phyloP scores from a whole-genome alignment of 2,797 vertebrate species.

The Oreochromis grahami region DNA sequence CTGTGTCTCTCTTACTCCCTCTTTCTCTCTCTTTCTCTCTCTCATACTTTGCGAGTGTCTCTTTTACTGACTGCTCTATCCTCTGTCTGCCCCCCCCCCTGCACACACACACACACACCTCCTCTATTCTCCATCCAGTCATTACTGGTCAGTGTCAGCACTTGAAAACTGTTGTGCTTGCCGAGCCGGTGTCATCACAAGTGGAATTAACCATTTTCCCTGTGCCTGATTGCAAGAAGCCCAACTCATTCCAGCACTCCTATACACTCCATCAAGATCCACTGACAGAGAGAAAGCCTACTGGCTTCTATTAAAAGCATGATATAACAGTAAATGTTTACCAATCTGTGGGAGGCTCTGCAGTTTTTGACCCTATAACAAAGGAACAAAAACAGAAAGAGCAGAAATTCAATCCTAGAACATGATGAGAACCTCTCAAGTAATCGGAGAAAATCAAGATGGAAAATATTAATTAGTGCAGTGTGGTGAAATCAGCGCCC shows the following conservation, averaged over 20 bases:
- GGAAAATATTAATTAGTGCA: background rate
- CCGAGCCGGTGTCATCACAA: constrained; percentile 82
- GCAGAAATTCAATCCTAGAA: background rate
- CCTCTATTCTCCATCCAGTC: constrained; percentile 81
- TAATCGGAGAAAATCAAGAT: background rate
- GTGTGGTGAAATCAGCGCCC: background rate
- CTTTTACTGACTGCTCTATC: constrained; percentile 64
- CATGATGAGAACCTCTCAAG: background rate
- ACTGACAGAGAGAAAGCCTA: constrained; percentile 53
- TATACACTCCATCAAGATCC: constrained; percentile 69
- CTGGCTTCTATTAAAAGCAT: constrained; percentile 59
- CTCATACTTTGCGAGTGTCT: constrained; percentile 69
- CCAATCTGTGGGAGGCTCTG: background rate
- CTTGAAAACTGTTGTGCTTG: constrained; percentile 87
- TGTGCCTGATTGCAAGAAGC: constrained; percentile 71
- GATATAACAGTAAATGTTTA: constrained; percentile 57
- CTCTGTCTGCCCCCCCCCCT: constrained; percentile 17
- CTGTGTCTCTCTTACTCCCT: constrained; percentile 75
- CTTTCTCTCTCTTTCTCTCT: constrained; percentile 39
- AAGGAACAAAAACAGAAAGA: background rate
- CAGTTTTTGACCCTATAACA: background rate
- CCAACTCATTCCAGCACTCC: constrained; percentile 62
- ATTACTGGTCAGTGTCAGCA: constrained; percentile 86
- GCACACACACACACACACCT: constrained; percentile 20
- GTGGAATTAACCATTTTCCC: constrained; percentile 84